Evolutionary conservation across 2,888 invertebrate genomes (phyloP).

Genomic region (Sphecodes monilicornis): DNA sequence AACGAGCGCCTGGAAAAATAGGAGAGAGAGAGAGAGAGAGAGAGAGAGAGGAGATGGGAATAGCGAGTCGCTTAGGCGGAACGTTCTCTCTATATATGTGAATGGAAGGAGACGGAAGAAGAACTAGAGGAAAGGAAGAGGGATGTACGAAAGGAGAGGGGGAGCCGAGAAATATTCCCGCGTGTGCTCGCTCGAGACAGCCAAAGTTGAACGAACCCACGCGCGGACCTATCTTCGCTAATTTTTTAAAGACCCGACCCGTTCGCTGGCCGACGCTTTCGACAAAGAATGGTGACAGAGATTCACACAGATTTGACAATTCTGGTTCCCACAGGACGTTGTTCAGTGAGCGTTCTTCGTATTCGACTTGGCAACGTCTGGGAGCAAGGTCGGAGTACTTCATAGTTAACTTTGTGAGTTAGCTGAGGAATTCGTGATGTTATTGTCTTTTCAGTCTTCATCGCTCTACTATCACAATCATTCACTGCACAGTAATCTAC

Average conservation of each 20-base stretch:
- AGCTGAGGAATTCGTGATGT: neutral
- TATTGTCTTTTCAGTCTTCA: too few relatives aligned
- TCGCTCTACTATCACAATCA: too few relatives aligned
- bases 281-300: slow-evolving; percentile 39
- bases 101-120: slow-evolving; percentile 50
- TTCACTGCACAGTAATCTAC: too few relatives aligned
- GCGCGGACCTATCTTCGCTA: slow-evolving; percentile 76
- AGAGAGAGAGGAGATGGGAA: slow-evolving; percentile 23
- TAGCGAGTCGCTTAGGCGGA: slow-evolving; percentile 56
- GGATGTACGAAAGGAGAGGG: slow-evolving; percentile 29
- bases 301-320: neutral
- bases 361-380: neutral
- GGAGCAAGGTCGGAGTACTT: neutral
- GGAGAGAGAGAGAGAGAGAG: neutral
- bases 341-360: neutral
- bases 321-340: neutral
- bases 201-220: slow-evolving; percentile 82
- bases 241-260: slow-evolving; percentile 74
- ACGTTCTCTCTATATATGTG: slow-evolving; percentile 41
- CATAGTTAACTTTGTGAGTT: neutral
- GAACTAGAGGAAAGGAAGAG: slow-evolving; percentile 49
- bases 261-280: slow-evolving; percentile 39
- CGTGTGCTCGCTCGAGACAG: slow-evolving; percentile 57
- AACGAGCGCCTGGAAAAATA: slow-evolving; percentile 22
- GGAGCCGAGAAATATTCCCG: slow-evolving; percentile 47